Percentiles rank a stretch among this genome's conserved stretches.
These are phyloP conservation scores for Heliconius nattereri DNA, from an alignment of 1,140 invertebrate genomes.

Conservation along the genomic window DNA sequence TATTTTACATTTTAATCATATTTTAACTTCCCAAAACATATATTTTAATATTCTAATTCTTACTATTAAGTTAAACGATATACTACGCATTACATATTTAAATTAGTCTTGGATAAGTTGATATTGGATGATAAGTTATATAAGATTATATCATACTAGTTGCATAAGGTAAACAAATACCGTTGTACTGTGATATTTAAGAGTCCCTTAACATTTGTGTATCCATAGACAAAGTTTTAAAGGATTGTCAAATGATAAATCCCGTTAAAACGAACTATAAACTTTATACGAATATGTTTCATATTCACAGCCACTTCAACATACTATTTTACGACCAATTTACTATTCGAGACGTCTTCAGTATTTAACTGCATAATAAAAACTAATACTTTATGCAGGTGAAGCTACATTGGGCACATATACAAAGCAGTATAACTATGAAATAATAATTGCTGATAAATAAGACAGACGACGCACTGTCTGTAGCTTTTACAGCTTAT, in stretches of 20 bases:
- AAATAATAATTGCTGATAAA: slow-evolving; percentile 44
- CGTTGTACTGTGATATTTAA: background rate
- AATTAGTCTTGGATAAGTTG: no score
- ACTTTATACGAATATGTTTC: slow-evolving; percentile 19
- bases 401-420: slow-evolving; percentile 17
- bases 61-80: background rate
- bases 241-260: background rate
- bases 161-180: background rate
- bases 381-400: slow-evolving; percentile 26
- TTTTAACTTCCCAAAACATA: no score
- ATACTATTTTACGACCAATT: slow-evolving; percentile 13
- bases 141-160: no score
- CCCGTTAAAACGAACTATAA: background rate
- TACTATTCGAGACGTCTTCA: background rate
- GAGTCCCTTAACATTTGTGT: background rate
- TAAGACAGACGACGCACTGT: slow-evolving; percentile 56
- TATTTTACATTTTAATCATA: no score
- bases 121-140: no score
- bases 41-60: background rate
- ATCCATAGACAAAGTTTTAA: background rate
- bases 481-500: slow-evolving; percentile 49
- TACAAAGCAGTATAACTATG: slow-evolving; percentile 33
- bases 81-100: background rate
- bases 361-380: slow-evolving; percentile 25
- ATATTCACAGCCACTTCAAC: background rate